Evolutionary conservation across 23 tunicate genomes (phyloP).

Genomic region (Phallusia fumigata): DNA sequence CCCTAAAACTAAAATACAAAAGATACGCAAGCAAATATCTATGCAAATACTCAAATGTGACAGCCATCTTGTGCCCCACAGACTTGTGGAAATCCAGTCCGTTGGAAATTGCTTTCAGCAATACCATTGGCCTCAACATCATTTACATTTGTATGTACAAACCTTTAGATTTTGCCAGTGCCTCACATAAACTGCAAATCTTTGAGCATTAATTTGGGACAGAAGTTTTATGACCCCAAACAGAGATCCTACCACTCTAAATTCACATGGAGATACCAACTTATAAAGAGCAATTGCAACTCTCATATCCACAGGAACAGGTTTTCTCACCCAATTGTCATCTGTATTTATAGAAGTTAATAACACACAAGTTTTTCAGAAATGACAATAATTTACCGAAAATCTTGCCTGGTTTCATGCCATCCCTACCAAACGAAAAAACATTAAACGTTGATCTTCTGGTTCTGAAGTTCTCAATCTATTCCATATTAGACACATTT

Average conservation of each 20-base stretch:
- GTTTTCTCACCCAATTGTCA: slow-evolving; percentile 29
- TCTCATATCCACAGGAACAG: slow-evolving; percentile 35
- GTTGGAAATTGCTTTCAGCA: slow-evolving; percentile 13
- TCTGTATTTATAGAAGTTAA: neutral
- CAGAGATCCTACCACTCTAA: slow-evolving; percentile 17
- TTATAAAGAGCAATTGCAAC: slow-evolving; percentile 31
- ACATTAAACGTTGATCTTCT: slow-evolving; percentile 21
- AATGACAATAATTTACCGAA: neutral
- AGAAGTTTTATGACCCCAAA: slow-evolving; percentile 40
- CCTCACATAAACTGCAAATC: slow-evolving; percentile 19
- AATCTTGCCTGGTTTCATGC: slow-evolving; percentile 26
- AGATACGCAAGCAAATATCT: neutral
- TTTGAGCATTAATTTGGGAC: slow-evolving; percentile 18
- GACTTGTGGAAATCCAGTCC: slow-evolving; percentile 31
- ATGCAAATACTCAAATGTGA: slow-evolving; percentile 17
- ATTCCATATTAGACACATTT: neutral
- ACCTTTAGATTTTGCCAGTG: neutral
- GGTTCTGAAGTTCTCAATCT: slow-evolving; percentile 36
- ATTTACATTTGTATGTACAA: slow-evolving; percentile 19
- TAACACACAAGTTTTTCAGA: neutral
- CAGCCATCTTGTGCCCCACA: slow-evolving; percentile 29
- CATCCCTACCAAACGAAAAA: slow-evolving; percentile 9
- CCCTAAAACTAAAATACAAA: slow-evolving; percentile 7
- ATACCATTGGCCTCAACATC: slow-evolving; percentile 11
- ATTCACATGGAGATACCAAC: slow-evolving; percentile 34